These are phyloP conservation scores for Mythimna pallens DNA, from an alignment of 2,888 invertebrate species.

Conservation along the genomic window DNA sequence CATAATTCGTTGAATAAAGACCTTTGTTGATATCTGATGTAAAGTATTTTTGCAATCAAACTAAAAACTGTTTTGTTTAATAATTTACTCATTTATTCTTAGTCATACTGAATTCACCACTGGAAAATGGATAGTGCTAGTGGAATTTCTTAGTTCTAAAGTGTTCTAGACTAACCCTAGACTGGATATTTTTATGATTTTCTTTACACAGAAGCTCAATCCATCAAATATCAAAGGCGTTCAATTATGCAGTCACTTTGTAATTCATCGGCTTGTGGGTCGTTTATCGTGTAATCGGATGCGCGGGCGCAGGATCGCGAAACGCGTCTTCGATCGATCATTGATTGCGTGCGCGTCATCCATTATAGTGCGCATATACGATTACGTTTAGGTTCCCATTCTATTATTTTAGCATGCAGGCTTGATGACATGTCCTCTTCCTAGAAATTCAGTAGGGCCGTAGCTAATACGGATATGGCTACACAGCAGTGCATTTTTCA, in stretches of 20 bases:
- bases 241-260: conserved; percentile 70
- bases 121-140: not conserved
- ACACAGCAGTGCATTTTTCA: not conserved
- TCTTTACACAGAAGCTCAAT: conserved; percentile 46
- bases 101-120: not conserved
- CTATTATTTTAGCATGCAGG: conserved; percentile 39
- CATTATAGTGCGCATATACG: conserved; percentile 66
- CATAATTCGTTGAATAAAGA: conserved; percentile 44
- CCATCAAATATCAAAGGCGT: conserved; percentile 66
- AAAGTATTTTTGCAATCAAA: not conserved
- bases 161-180: not conserved
- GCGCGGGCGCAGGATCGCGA: conserved; percentile 64
- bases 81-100: not conserved
- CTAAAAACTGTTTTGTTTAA: not conserved
- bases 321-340: conserved; percentile 63
- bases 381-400: conserved; percentile 47
- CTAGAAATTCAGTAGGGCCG: not conserved
- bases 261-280: conserved; percentile 66
- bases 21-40: conserved; percentile 36
- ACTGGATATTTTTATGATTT: not conserved
- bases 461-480: not conserved
- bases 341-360: conserved; percentile 66
- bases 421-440: conserved; percentile 17
- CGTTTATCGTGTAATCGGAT: conserved; percentile 67
- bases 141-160: not conserved